Evolutionary conservation across 2,113 vertebrate species (phyloP), one percentile per base, ranked within the genome.

Genomic region (Cyprinodon variegatus): DNA sequence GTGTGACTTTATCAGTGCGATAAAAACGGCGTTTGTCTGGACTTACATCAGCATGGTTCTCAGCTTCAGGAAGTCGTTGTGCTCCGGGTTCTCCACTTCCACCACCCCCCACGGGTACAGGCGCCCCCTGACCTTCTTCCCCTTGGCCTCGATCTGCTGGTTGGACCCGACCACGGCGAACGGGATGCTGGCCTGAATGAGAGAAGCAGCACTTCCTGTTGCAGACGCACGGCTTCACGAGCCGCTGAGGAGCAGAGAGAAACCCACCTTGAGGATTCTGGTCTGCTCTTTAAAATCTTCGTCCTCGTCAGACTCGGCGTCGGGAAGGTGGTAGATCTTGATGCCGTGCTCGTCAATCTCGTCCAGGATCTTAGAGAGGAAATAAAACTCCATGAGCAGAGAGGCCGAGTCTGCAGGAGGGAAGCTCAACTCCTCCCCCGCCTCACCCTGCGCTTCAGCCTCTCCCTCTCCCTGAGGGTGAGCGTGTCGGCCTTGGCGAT

Each of bases 261-360:
- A 36, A 60, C 50, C 61, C 48, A 99, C 98, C 95, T 99, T 99
- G 64, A 99, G 94, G 66, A 98, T 97, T 74, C 96, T 94, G 15
- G 98, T 99, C 91, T 99, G 98, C 89, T 99, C 98, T 79, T 99
- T 99, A 83, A 99, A 99, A 78, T 99, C 98, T 81, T 99, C 98
- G 76, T 99, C 98, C 72, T 99, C 98, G 41, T 99, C 98, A 0
- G 98, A 99, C 86, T 99, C 98, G 1, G 98, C 98, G 77, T 99
- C 98, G 4, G 98, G 98, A 53, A 99, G 93, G 82, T 99, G 97
- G 88, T 99, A 99, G 88, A 99, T 99, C 91, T 99, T 99, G 87
- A 99, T 99, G 15, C 94, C 96, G 40, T 98, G 98, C 57, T 99
- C 97, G 80, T 99, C 98, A 20, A 99, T 99, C 93, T 99, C 98